Evolutionary conservation across 2,888 invertebrate genomes (phyloP), one percentile per base, ranked within the genome.

Genomic region (Pardosa pseudoannulata): DNA sequence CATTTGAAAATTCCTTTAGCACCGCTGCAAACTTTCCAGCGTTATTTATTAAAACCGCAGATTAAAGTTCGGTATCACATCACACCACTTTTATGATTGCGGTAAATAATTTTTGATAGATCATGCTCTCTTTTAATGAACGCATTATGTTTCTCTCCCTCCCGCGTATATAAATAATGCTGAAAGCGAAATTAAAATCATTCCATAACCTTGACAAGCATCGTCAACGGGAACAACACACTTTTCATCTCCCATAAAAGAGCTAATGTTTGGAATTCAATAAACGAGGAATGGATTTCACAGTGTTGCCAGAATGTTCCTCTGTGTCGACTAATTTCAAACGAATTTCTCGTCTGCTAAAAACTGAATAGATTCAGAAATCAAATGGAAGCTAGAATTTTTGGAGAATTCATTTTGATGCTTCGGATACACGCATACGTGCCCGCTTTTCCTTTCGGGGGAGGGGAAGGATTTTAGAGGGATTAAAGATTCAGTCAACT

Each of bases 401-500:
- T 56, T 7, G 16, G 56, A 23, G 23, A 56, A 16, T 46, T 46
- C 7, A 46, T 46, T 46, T 16, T 46, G 46, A 46, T 46, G 46
- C 46, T 46, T 46, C 46, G 5, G 11, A 46, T 46, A 16, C 36
- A 36, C 46, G 11, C 1, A 16, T 46, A 46, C 16, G 16, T 46
- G 27, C 23, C 41, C 65, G n/a, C 46, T 65, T 27, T 29, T 7
- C 16, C 9, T 2, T 13, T 9, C 13, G 11, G 16, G 29, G 65
- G 11, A 16, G 65, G 64, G 62, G 28, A 32, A 32, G 56, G 71
- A 74, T 68, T 68, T 67, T 56, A 70, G 81, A 32, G 46, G 82
- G 76, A 83, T 83, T 78, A 83, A 76, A 72, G 76, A 83, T 72
- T 76, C 71, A 65, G 71, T 72, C 65, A 71, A 83, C 65, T 76